Conservation (phyloP, 2,113 vertebrate species). For the Tautogolabrus adspersus region DNA sequence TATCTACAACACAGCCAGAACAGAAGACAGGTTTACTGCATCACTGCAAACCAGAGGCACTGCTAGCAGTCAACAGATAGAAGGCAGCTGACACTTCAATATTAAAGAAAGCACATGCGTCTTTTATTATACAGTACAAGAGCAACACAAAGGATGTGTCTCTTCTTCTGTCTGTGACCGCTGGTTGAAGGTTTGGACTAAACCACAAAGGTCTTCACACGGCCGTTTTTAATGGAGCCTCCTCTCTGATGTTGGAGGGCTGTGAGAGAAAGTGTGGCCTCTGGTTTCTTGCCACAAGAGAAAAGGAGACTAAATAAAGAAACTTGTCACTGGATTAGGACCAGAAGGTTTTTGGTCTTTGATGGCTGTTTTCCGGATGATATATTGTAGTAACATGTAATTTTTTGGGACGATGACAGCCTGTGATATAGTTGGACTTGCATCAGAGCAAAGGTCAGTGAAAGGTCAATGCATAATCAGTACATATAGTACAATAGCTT, state of each 20-base stretch:
- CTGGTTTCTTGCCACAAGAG: constrained; percentile 63
- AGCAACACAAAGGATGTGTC: constrained; percentile 47
- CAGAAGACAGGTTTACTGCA: constrained; percentile 19
- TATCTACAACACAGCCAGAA: constrained; percentile 38
- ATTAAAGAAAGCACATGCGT: constrained; percentile 46
- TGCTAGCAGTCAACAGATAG: constrained; percentile 5
- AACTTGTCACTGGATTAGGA: constrained; percentile 29
- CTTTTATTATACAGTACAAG: constrained; percentile 49
- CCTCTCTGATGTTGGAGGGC: constrained; percentile 53
- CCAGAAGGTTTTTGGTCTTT: constrained; percentile 14
- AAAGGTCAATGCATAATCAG: background rate
- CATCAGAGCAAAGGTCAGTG: background rate
- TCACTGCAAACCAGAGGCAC: constrained; percentile 30
- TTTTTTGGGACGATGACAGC: constrained; percentile 11
- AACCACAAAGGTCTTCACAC: constrained; percentile 33
- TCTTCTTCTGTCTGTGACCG: constrained; percentile 32
- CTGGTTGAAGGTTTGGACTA: constrained; percentile 24
- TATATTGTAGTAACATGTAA: background rate
- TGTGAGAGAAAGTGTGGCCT: constrained; percentile 49
- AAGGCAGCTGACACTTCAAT: constrained; percentile 28
- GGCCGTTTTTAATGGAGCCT: constrained; percentile 12
- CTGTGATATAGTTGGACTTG: background rate
- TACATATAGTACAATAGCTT: background rate
- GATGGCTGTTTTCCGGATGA: constrained; percentile 27
- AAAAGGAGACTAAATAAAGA: constrained; percentile 45